Evolutionary conservation across 2,888 invertebrate species (phyloP).

Genomic region (Meiosimyza decipiens): DNA sequence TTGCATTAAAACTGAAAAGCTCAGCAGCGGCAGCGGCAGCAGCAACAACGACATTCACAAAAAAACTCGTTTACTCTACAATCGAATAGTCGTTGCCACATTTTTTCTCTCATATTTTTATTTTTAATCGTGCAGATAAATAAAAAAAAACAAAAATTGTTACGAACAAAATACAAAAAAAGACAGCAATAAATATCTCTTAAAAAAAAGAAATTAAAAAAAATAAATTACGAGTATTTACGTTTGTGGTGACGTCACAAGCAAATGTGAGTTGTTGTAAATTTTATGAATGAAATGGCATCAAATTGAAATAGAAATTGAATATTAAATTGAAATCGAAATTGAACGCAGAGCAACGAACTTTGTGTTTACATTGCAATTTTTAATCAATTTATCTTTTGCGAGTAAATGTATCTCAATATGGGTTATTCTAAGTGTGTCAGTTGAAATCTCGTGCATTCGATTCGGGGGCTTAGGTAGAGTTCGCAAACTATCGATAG

Average conservation of each 20-base stretch:
- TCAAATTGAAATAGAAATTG: neutral
- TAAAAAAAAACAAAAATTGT: conserved; percentile 15
- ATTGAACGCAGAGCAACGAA: conserved; percentile 4
- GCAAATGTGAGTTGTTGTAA: conserved; percentile 14
- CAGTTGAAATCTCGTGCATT: no score
- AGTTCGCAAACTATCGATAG: no score
- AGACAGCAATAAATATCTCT: conserved; percentile 2
- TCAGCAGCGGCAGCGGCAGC: conserved; percentile 13
- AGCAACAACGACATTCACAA: conserved; percentile 10
- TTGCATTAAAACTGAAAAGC: conserved; percentile 28
- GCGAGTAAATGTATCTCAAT: no score
- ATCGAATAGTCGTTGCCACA: conserved; percentile 24
- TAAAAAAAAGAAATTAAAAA: conserved; percentile 11
- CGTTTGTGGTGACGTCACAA: conserved; percentile 27
- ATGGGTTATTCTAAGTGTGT: no score
- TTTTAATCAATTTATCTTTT: no score
- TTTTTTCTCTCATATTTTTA: conserved; percentile 6
- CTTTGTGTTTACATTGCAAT: no score
- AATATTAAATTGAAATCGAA: conserved; percentile 26
- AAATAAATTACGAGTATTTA: conserved; percentile 1
- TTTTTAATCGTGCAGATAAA: conserved; percentile 25
- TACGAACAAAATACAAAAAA: conserved; percentile 14
- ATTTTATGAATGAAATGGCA: no score
- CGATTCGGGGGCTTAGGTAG: no score
- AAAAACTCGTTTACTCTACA: conserved; percentile 36